phyloP scores from a whole-genome alignment of 2,888 invertebrate genomes.

The Pristionchus maxplancki region DNA sequence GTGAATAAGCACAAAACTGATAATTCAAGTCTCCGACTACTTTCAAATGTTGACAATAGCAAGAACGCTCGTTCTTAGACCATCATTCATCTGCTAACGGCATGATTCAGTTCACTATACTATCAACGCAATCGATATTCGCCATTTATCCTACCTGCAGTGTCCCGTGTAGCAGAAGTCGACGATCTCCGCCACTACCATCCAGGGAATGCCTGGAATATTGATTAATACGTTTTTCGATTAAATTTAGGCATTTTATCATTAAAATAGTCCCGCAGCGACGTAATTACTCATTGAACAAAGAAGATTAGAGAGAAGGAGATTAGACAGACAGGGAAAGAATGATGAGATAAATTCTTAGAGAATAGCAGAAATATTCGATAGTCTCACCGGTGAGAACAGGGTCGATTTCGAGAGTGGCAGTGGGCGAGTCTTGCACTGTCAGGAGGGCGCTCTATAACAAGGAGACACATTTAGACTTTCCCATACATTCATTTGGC shows the following conservation, averaged over 20 bases:
- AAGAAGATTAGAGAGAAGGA: no score
- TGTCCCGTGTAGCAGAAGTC: slow-evolving; percentile 52
- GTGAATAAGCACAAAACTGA: no score
- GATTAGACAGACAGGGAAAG: not conserved
- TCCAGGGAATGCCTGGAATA: slow-evolving; percentile 41
- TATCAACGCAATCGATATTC: not conserved
- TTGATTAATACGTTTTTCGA: not conserved
- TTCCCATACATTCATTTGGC: no score
- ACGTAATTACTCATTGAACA: no score
- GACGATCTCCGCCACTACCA: slow-evolving; percentile 23
- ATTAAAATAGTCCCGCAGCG: no score
- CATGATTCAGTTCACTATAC: no score
- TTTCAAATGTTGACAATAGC: no score
- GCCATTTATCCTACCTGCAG: not conserved
- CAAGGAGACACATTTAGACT: not conserved
- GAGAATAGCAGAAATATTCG: no score
- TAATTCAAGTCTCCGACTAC: no score
- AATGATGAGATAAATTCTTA: no score
- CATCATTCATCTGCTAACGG: no score
- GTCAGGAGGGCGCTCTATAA: slow-evolving; percentile 59
- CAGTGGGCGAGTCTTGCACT: slow-evolving; percentile 52
- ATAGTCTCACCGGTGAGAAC: slow-evolving; percentile 54
- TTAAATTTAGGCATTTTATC: not conserved
- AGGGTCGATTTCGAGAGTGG: slow-evolving; percentile 61
- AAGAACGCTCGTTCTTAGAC: no score